A percentile compares a stretch with the other conserved stretches of the same genome.
These are phyloP conservation scores for Sitta europaea DNA, from an alignment of 2,113 vertebrate species.

Conservation along the genomic window DNA sequence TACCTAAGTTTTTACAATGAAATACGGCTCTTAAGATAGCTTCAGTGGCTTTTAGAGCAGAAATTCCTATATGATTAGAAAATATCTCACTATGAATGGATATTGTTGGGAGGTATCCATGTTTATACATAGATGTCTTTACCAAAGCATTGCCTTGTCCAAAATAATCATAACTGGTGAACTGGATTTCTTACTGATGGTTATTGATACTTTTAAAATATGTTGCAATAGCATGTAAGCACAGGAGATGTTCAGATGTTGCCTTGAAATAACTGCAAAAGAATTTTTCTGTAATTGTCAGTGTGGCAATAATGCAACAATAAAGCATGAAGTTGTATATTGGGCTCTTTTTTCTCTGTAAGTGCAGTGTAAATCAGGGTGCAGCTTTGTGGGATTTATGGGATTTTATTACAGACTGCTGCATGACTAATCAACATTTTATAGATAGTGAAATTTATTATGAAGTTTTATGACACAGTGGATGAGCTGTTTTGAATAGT, in stretches of 20 bases:
- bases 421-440: background rate
- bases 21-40: background rate
- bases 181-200: background rate
- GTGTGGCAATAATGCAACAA: background rate
- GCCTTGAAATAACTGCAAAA: background rate
- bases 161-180: background rate
- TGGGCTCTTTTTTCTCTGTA: background rate
- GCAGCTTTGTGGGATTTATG: background rate
- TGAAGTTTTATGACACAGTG: background rate
- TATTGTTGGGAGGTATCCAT: background rate
- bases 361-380: background rate
- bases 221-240: background rate
- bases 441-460: background rate
- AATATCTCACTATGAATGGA: background rate
- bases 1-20: background rate
- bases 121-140: background rate
- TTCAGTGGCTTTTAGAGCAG: conserved; percentile 25
- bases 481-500: background rate
- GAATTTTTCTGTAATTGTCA: background rate
- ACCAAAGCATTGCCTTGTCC: background rate
- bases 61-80: background rate
- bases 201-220: background rate
- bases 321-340: conserved; percentile 19
- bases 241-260: background rate
- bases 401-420: background rate